Percentiles rank a stretch among this genome's conserved stretches.
Conservation (phyloP, 2,113 vertebrate species). For the Uropsilus gracilis region DNA sequence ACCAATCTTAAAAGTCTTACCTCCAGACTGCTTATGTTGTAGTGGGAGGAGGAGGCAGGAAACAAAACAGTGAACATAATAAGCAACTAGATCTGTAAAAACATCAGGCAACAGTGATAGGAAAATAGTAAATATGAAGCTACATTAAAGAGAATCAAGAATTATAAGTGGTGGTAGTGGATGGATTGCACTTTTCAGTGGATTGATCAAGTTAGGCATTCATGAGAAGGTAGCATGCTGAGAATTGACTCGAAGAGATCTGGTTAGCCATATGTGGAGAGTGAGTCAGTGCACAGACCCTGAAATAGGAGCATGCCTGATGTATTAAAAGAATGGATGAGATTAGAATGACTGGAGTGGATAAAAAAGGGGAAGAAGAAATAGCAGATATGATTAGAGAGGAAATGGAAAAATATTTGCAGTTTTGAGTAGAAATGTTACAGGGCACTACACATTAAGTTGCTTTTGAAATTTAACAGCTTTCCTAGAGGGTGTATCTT, state of each 20-base stretch:
- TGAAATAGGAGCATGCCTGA: background rate
- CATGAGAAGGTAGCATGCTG: background rate
- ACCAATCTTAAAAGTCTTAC: background rate
- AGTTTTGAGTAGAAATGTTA: conserved; percentile 26
- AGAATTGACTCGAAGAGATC: background rate
- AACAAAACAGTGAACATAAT: conserved; percentile 35
- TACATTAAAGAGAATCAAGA: background rate
- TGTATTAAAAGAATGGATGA: background rate
- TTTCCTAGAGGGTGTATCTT: background rate
- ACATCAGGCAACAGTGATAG: background rate
- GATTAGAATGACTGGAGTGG: background rate
- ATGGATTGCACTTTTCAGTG: background rate
- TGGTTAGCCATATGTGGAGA: background rate
- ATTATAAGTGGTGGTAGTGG: background rate
- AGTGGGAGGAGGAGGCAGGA: background rate
- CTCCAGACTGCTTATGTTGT: background rate
- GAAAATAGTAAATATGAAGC: background rate
- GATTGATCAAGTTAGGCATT: background rate
- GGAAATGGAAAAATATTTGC: background rate
- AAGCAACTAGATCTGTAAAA: background rate
- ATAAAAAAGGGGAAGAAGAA: background rate
- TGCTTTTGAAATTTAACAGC: conserved; percentile 24
- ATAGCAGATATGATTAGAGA: background rate
- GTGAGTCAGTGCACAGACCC: background rate
- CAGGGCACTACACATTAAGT: background rate